These are phyloP conservation scores for Drosophila burlai DNA, from an alignment of 1,140 invertebrate species.

Conservation along the genomic window DNA sequence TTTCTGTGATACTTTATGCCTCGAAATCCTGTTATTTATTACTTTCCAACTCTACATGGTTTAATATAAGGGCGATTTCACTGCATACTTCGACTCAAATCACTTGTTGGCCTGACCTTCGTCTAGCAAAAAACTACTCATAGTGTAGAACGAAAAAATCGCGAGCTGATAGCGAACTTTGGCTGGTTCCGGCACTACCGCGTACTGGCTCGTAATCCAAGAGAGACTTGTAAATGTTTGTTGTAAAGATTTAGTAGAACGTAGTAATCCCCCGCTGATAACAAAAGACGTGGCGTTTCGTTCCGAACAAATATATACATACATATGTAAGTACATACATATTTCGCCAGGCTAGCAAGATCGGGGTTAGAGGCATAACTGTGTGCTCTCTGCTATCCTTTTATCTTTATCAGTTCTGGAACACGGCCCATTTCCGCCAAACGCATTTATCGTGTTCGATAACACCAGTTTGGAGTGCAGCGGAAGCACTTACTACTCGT, in stretches of 20 bases:
- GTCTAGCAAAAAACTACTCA: constrained; percentile 6
- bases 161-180: constrained; percentile 21
- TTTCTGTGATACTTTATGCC: neutral
- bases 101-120: constrained; percentile 8
- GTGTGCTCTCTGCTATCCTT: neutral
- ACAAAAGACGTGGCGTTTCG: neutral
- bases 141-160: constrained; percentile 5
- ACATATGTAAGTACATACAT: too few relatives aligned
- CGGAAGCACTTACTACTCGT: constrained; percentile 32
- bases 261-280: constrained; percentile 18
- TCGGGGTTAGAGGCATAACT: constrained; percentile 2
- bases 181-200: neutral
- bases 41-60: neutral
- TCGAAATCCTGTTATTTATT: neutral
- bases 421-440: constrained; percentile 32
- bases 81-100: neutral
- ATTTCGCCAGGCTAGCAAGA: constrained; percentile 21
- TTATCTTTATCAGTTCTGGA: constrained; percentile 13
- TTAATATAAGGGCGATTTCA: constrained; percentile 1
- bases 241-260: neutral
- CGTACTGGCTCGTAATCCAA: neutral
- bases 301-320: too few relatives aligned
- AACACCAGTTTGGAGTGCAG: constrained; percentile 25
- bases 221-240: neutral
- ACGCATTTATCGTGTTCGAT: constrained; percentile 38